Base-by-base conservation (phyloP, 2,113 vertebrate genomes). In the Ailuropoda melanoleuca region DNA sequence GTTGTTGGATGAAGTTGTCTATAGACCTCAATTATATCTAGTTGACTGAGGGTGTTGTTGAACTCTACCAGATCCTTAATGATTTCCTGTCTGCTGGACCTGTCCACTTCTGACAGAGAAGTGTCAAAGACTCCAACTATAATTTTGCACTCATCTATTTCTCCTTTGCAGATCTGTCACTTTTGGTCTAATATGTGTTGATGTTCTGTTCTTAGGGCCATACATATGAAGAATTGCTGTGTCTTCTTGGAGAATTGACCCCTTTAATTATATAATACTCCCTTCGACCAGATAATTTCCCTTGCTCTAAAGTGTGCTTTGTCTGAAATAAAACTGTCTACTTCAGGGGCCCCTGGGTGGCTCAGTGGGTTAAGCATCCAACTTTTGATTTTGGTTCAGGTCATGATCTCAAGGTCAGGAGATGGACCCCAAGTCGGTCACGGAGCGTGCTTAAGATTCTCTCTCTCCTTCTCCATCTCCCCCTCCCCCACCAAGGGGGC, bases 401-500 rank as follows among this genome's bases (percentile, higher is more conserved):
- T 68, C 34, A n/a, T n/a, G 34, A n/a, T n/a, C 34, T 68, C 34
- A 19, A 17, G 34, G 64, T 68, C 3, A 68, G n/a, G 64, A 68
- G 26, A 68, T 68, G 17, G 3, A 10, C 17, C 34, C 64, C 34
- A 68, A 68, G 34, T 68, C 8, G 8, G 64, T 17, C 34, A n/a
- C 18, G 34, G 64, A n/a, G 3, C 17, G 34, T 68, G 64, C 17
- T 68, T n/a, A 68, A 68, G 34, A 68, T n/a, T 68, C 34, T 68
- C 34, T 68, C 15, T 66, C 34, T 4, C 64, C 31, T n/a, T 68
- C 34, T 68, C 34, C 17, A 34, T n/a, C 17, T n/a, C 15, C 17
- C 64, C 34, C 34, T 19, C 8, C 1, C 34, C 34, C 34, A 68
- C 0, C 0, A 1, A 68, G 34, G 7, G 0, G 50, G 50, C 50